These are phyloP conservation scores for Melitaea athalia DNA, from an alignment of 2,888 invertebrate genomes.

Conservation along the genomic window DNA sequence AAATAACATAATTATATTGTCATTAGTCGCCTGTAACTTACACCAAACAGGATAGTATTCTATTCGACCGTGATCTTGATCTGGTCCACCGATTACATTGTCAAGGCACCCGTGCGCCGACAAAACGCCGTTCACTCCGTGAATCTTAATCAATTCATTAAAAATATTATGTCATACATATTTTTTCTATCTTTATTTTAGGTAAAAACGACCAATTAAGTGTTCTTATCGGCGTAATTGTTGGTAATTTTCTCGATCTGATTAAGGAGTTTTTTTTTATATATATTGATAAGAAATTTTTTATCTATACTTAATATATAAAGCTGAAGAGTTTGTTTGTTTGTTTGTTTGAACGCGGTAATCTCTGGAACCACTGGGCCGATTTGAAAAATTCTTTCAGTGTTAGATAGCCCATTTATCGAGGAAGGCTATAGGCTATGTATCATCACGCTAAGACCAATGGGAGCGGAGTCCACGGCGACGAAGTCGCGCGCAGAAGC, in stretches of 20 bases:
- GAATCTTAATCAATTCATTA: conserved; percentile 33
- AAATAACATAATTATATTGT: neutral
- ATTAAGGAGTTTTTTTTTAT: neutral
- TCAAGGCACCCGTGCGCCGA: conserved; percentile 39
- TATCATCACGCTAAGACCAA: no score
- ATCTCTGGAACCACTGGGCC: no score
- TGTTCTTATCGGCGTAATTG: neutral
- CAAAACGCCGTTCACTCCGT: conserved; percentile 36
- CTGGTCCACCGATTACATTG: conserved; percentile 59
- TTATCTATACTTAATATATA: no score
- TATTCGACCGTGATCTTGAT: conserved; percentile 62
- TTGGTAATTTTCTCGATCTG: neutral
- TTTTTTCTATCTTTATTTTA: neutral
- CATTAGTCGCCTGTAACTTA: conserved; percentile 41
- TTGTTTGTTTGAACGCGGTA: no score
- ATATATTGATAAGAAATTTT: no score
- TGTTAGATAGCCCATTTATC: no score
- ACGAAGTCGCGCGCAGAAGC: no score
- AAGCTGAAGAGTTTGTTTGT: no score
- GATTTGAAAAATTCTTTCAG: no score
- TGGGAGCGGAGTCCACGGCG: no score
- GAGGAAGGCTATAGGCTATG: no score
- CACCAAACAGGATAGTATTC: conserved; percentile 47
- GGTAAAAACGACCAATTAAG: neutral
- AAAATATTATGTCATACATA: neutral